phyloP scores from a whole-genome alignment of 1,140 invertebrate species.

The Zaprionus ghesquierei region DNA sequence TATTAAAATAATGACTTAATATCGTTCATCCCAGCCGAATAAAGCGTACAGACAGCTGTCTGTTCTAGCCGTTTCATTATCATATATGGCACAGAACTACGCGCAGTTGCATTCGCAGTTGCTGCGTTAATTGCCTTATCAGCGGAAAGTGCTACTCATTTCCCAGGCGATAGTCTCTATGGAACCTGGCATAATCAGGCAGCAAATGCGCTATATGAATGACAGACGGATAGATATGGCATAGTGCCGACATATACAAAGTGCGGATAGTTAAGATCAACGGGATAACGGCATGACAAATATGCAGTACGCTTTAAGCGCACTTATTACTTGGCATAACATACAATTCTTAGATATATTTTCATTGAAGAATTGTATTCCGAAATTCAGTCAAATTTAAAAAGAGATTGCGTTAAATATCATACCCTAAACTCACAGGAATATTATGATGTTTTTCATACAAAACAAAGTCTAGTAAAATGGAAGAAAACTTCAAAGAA shows the following conservation, averaged over 20 bases:
- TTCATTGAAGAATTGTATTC: not conserved
- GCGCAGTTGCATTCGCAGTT: conserved; percentile 67
- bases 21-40: conserved; percentile 44
- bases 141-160: conserved; percentile 37
- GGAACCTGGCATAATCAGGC: conserved; percentile 69
- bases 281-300: not conserved
- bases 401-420: too few species aligned
- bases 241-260: not conserved
- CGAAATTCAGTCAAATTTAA: too few species aligned
- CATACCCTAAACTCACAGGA: too few species aligned
- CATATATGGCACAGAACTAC: conserved; percentile 4
- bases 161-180: conserved; percentile 58
- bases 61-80: conserved; percentile 13
- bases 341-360: not conserved
- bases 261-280: conserved; percentile 11
- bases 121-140: conserved; percentile 76
- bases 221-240: conserved; percentile 13
- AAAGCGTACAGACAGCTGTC: conserved; percentile 14
- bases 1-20: conserved; percentile 82
- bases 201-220: conserved; percentile 62
- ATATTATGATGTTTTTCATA: too few species aligned
- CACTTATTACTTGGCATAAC: not conserved
- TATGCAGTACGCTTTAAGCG: not conserved
- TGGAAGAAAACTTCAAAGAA: too few species aligned
- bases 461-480: too few species aligned